phyloP scores from a whole-genome alignment of 2,113 vertebrate genomes.

The Onychorhynchus coronatus region DNA sequence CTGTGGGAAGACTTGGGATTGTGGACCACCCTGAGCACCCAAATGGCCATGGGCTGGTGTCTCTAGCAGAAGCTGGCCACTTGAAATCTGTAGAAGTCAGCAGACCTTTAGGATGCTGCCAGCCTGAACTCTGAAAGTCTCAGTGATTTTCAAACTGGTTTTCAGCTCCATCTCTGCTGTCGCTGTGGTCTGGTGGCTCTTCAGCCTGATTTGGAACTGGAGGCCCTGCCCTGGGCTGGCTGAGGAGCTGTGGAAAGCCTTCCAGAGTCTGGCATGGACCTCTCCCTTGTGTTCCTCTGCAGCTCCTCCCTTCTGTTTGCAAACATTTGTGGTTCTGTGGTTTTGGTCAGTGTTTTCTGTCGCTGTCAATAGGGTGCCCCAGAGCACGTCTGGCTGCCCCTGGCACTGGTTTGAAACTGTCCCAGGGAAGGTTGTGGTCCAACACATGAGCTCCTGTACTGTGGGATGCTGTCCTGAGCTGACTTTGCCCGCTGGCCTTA shows the following conservation, averaged over 20 bases:
- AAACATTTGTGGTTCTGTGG: not conserved
- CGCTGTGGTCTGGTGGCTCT: not conserved
- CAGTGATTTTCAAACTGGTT: not conserved
- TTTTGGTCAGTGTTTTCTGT: not conserved
- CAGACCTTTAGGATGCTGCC: not conserved
- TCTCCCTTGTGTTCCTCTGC: not conserved
- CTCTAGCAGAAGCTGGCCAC: not conserved
- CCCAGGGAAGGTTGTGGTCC: not conserved
- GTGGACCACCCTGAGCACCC: not conserved
- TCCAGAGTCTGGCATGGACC: not conserved
- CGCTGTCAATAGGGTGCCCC: not conserved
- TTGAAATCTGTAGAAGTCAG: not conserved
- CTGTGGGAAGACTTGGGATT: accelerated
- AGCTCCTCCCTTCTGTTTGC: not conserved
- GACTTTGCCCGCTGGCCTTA: not conserved
- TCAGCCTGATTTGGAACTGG: not conserved
- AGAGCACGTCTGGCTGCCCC: not conserved
- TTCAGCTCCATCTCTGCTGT: not conserved
- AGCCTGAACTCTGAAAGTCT: not conserved
- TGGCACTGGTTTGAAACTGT: not conserved
- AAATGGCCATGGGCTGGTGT: not conserved
- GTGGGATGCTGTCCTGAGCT: not conserved
- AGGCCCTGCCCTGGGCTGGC: not conserved
- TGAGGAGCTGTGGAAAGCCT: not conserved
- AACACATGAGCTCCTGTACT: not conserved